These are phyloP conservation scores for Sebastes nivosus DNA, from an alignment of 2,797 vertebrate genomes.

Conservation along the genomic window DNA sequence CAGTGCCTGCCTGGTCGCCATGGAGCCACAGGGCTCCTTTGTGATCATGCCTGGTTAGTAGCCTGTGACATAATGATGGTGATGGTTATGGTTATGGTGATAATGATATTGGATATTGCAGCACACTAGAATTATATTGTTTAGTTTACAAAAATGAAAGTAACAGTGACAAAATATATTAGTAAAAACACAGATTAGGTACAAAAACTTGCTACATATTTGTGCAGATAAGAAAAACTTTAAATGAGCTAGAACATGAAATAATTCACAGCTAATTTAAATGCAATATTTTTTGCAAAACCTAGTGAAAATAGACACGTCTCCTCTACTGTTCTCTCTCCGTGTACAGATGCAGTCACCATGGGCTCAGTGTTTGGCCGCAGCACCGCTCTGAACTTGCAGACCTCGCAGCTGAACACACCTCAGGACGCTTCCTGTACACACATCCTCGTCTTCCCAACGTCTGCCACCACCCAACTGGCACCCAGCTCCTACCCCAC, in stretches of 20 bases:
- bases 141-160: background rate
- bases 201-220: background rate
- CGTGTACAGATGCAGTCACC: slow-evolving; percentile 90
- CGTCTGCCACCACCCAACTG: slow-evolving; percentile 95
- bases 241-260: background rate
- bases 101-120: background rate
- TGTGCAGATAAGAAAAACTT: background rate
- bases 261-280: background rate
- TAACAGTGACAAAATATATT: background rate
- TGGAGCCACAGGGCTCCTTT: slow-evolving; percentile 98
- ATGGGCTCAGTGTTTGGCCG: slow-evolving; percentile 99
- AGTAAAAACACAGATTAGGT: background rate
- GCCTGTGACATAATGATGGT: background rate
- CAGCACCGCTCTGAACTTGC: slow-evolving; percentile 94
- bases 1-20: slow-evolving; percentile 97
- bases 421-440: slow-evolving; percentile 98
- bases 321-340: background rate
- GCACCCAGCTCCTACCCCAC: slow-evolving; percentile 94
- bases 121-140: background rate
- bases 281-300: background rate
- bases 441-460: slow-evolving; percentile 97
- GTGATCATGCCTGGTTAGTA: slow-evolving; percentile 95
- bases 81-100: background rate
- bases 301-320: background rate
- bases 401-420: slow-evolving; percentile 97